Percentiles rank a stretch among this genome's conserved stretches.
Conservation (phyloP, 2,888 invertebrate genomes). For the Hybos culiciformis region DNA sequence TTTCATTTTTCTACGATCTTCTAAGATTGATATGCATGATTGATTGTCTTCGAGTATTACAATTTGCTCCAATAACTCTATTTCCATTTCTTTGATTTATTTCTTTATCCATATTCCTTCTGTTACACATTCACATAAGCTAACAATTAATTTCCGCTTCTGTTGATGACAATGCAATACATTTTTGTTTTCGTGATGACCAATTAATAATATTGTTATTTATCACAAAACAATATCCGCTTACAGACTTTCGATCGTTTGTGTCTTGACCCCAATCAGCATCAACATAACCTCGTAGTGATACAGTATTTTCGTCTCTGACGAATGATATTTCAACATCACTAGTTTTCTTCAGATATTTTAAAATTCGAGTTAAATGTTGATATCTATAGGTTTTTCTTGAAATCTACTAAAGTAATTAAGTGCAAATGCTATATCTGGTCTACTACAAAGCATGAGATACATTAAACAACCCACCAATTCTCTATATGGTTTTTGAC, state of each 20-base stretch:
- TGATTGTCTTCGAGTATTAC: conserved; percentile 1
- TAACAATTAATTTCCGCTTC: no score
- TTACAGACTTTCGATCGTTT: conserved; percentile 1
- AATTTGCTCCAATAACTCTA: background rate
- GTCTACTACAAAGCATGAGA: no score
- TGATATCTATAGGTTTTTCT: background rate
- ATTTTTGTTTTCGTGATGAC: background rate
- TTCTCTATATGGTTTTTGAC: conserved; percentile 3
- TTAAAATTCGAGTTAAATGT: no score
- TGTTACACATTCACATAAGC: background rate
- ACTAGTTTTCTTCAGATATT: no score
- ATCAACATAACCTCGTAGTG: background rate
- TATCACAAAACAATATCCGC: background rate
- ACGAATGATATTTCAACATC: background rate
- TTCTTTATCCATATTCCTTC: background rate
- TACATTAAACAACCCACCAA: conserved; percentile 2
- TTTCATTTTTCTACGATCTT: conserved; percentile 1
- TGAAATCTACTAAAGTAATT: conserved; percentile 1
- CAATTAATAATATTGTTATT: background rate
- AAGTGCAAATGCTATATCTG: no score
- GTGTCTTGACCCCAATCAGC: background rate
- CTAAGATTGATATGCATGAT: conserved; percentile 1
- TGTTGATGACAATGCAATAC: background rate
- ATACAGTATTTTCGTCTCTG: background rate
- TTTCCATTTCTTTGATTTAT: background rate